Conservation (phyloP, 2,888 invertebrate species). For the Monopis laevigella region DNA sequence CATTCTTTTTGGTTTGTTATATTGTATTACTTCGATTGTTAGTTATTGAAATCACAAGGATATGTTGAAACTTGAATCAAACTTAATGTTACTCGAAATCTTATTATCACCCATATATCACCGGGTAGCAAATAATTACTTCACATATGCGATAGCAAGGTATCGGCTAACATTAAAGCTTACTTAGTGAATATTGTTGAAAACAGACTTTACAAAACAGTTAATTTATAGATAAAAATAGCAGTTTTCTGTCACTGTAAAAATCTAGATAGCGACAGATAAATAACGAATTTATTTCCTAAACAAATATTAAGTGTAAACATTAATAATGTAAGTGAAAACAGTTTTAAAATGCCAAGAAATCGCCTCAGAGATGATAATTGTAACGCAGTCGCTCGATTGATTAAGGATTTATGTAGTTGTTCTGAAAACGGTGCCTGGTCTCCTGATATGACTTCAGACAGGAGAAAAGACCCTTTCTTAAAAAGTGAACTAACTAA, state of each 20-base stretch:
- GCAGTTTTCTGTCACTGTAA: slow-evolving; percentile 7
- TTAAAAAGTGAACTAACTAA: slow-evolving; percentile 56
- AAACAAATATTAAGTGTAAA: background rate
- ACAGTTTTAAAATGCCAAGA: slow-evolving; percentile 41
- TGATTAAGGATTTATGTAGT: slow-evolving; percentile 59
- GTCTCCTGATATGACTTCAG: slow-evolving; percentile 59
- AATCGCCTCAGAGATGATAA: slow-evolving; percentile 41
- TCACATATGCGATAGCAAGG: no score
- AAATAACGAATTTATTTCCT: slow-evolving; percentile 33
- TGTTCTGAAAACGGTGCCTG: slow-evolving; percentile 61
- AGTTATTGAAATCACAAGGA: no score
- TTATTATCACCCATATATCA: no score
- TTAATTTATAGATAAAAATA: background rate
- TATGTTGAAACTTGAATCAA: no score
- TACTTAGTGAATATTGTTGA: no score
- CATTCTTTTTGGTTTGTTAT: no score
- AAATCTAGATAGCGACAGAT: slow-evolving; percentile 46
- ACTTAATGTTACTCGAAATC: no score
- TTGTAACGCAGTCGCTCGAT: slow-evolving; percentile 53
- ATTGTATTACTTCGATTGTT: no score
- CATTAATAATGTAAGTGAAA: slow-evolving; percentile 1
- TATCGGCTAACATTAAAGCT: no score
- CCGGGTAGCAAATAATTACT: no score
- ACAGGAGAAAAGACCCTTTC: slow-evolving; percentile 45
- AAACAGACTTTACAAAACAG: no score